A percentile compares a stretch with the other conserved stretches of the same genome.
Conservation (phyloP, 2,888 invertebrate genomes). For the Caenorhabditis japonica region DNA sequence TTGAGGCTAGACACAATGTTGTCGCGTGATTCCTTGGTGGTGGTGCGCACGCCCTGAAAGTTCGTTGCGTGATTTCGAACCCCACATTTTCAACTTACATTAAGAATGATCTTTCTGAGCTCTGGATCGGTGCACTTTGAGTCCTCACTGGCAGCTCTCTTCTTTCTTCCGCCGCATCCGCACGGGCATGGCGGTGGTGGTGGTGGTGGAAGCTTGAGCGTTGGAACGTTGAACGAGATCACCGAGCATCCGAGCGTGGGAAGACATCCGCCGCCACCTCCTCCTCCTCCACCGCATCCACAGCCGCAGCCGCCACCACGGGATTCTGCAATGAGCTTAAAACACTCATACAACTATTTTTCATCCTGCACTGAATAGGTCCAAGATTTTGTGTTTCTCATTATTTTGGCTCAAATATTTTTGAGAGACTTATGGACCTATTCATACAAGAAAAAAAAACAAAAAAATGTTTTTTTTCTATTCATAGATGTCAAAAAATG, state of each 20-base stretch:
- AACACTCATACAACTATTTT: no score
- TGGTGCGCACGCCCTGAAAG: constrained; percentile 53
- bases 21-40: constrained; percentile 59
- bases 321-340: no score
- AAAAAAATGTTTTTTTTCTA: no score
- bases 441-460: no score
- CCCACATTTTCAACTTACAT: constrained; percentile 33
- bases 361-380: no score
- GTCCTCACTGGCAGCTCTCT: constrained; percentile 56
- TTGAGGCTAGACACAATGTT: constrained; percentile 58
- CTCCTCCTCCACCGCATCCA: constrained; percentile 54
- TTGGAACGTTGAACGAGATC: constrained; percentile 52
- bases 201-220: constrained; percentile 55
- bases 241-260: constrained; percentile 49
- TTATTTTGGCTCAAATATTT: no score
- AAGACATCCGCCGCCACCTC: constrained; percentile 50
- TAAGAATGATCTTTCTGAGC: constrained; percentile 58
- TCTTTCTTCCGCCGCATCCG: constrained; percentile 59
- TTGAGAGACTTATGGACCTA: no score
- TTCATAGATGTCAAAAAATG: no score
- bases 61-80: not conserved
- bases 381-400: no score
- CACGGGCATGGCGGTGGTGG: constrained; percentile 54
- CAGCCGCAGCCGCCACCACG: constrained; percentile 54
- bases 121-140: constrained; percentile 62